Base-by-base conservation (phyloP, 2,113 vertebrate species). In the Pungitius pungitius region DNA sequence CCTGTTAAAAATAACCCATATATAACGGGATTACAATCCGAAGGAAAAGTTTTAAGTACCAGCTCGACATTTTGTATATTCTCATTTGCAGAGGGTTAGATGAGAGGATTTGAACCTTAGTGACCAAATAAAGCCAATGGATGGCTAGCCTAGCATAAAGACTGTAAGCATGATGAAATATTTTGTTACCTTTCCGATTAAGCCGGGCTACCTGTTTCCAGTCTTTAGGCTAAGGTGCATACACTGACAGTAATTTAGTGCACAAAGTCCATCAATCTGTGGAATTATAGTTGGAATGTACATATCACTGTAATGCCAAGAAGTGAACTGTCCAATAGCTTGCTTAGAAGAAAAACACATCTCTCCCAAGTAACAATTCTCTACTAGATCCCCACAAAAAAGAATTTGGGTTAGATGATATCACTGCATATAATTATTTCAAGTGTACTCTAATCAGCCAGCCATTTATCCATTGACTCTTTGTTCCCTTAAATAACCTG, bases 311-410 rank as follows among this genome's bases (percentile, higher is more conserved):
- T 6, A 13, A 57, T 57, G 26, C 14, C 26, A 15, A 33, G 8
- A 57, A 24, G 22, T 14, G 17, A n/a, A 68, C 8, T 20, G 52
- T 56, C 27, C 33, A 39, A 8, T 14, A 42, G 9, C 24, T n/a
- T 22, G 24, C 13, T 26, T 43, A 57, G 6, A 69, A 4, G 47
- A 47, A 12, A 15, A 30, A 51, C n/a, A 18, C 22, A 17, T 11
- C 24, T 66, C 33, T 52, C 26, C 26, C 22, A 39, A 30, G 37
- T 26, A 69, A 56, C 22, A 42, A 57, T 63, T 69, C 6, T 35
- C 39, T 17, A n/a, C 8, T 52, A 27, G 7, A 27, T 43, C 8
- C 5, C 42, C 6, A 66, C 33, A 72, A 76, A 55, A 82, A 78
- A 66, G 14, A 66, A 26, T 61, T 45, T 37, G 37, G 64, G 14